phyloP scores from a whole-genome alignment of 2,888 invertebrate genomes.

The Tenthredo amoena region DNA sequence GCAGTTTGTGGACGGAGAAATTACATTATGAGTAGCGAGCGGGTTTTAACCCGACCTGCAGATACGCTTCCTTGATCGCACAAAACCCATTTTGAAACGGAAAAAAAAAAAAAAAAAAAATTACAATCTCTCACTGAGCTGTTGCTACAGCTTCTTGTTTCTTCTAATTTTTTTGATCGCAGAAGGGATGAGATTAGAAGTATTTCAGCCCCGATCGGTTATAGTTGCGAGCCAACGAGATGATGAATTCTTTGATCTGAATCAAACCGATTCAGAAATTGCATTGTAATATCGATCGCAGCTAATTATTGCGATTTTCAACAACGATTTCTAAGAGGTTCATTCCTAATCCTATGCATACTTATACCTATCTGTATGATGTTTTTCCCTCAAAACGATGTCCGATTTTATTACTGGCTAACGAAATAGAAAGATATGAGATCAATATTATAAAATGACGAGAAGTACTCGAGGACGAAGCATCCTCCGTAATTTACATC shows the following conservation, averaged over 20 bases:
- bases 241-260: background rate
- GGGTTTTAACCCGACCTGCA: background rate
- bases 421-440: background rate
- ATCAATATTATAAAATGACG: slow-evolving; percentile 14
- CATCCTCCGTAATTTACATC: slow-evolving; percentile 22
- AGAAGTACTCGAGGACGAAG: slow-evolving; percentile 5
- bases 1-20: slow-evolving; percentile 1
- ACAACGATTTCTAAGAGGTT: too few relatives aligned
- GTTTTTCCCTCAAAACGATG: background rate
- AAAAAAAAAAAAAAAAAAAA: background rate
- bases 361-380: background rate
- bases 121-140: background rate
- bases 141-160: background rate
- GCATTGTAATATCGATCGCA: background rate
- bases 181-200: background rate
- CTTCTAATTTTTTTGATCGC: background rate
- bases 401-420: background rate
- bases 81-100: background rate
- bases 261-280: background rate
- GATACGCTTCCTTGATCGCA: background rate
- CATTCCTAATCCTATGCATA: background rate
- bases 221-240: background rate
- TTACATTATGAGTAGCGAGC: background rate
- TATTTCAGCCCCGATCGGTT: background rate
- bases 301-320: background rate